phyloP scores from a whole-genome alignment of 2,888 invertebrate genomes.

The Hedya salicella region DNA sequence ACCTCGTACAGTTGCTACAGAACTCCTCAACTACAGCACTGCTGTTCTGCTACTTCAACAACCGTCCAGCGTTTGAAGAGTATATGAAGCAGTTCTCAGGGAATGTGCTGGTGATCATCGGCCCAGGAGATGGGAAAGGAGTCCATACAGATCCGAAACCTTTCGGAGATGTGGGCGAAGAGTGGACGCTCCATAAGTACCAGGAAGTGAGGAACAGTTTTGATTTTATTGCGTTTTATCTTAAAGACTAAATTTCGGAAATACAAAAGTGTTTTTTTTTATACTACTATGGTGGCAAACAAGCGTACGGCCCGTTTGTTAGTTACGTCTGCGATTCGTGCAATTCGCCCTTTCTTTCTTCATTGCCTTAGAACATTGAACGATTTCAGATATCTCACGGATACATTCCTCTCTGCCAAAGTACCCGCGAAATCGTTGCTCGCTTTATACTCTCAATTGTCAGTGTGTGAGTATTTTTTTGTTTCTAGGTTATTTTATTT shows the following conservation, averaged over 20 bases:
- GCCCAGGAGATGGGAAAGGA: constrained; percentile 86
- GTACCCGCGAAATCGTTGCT: no score
- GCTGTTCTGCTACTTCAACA: constrained; percentile 93
- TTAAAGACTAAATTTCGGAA: constrained; percentile 36
- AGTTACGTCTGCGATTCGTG: no score
- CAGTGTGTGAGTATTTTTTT: no score
- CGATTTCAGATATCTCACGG: no score
- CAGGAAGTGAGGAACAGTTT: constrained; percentile 86
- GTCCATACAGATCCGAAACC: constrained; percentile 90
- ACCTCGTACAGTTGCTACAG: constrained; percentile 69
- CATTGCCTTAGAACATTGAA: no score
- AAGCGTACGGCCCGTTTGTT: no score
- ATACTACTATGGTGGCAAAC: no score
- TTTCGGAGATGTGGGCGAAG: constrained; percentile 82
- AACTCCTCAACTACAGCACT: constrained; percentile 81
- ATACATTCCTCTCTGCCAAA: no score
- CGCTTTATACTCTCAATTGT: no score
- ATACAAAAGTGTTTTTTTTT: no score
- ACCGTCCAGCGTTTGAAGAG: constrained; percentile 87
- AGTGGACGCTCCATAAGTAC: constrained; percentile 84
- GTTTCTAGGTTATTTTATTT: no score
- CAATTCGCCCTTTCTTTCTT: no score
- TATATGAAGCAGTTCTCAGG: constrained; percentile 88
- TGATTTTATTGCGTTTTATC: constrained; percentile 88
- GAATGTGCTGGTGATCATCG: constrained; percentile 89